Conservation (phyloP, 2,113 vertebrate species). For the Nerophis ophidion region DNA sequence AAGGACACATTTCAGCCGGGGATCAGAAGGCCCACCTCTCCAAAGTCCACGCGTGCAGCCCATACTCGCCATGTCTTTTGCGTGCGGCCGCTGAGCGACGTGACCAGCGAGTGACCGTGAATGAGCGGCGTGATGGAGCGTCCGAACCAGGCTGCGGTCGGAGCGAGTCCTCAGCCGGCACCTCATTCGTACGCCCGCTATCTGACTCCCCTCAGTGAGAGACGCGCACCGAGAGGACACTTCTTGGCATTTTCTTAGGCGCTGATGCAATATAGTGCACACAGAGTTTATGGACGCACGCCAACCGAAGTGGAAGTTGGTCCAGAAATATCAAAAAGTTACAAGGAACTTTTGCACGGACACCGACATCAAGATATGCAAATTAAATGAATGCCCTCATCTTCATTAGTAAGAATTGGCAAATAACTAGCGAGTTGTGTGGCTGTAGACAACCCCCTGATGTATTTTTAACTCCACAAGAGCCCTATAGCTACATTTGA, state of each 20-base stretch:
- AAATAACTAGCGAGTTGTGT: too few relatives aligned
- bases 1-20: constrained; percentile 30
- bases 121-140: constrained; percentile 36
- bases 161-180: constrained; percentile 45
- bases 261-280: constrained; percentile 12
- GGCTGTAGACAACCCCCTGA: too few relatives aligned
- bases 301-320: too few relatives aligned
- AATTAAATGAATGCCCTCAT: too few relatives aligned
- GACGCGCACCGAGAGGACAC: constrained; percentile 35
- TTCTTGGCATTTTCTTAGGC: constrained; percentile 7
- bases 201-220: constrained; percentile 46
- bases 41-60: neutral
- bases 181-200: constrained; percentile 61
- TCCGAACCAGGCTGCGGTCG: constrained; percentile 27
- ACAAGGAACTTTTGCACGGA: too few relatives aligned
- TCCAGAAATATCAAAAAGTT: too few relatives aligned
- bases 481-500: neutral
- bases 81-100: constrained; percentile 49
- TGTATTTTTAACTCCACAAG: neutral
- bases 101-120: constrained; percentile 56
- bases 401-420: too few relatives aligned
- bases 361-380: too few relatives aligned
- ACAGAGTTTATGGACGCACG: neutral
- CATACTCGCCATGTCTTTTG: constrained; percentile 12
- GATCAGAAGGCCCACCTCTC: constrained; percentile 33